Evolutionary conservation across 2,888 invertebrate genomes (phyloP).

Genomic region (Carabus problematicus): DNA sequence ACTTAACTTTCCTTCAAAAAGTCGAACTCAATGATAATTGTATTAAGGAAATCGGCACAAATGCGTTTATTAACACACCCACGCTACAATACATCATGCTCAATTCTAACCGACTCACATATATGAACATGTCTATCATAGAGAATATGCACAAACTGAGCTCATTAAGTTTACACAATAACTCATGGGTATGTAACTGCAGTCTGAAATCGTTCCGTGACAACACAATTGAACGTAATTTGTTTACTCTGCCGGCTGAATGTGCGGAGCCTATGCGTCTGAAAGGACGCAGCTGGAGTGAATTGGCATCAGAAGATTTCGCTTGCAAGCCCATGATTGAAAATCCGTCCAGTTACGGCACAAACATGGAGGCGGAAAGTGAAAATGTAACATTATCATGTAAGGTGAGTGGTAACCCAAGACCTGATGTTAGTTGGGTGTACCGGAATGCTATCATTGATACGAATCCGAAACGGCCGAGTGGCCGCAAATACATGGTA

Average conservation of each 20-base stretch:
- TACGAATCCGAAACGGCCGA: slow-evolving; percentile 59
- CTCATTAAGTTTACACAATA: slow-evolving; percentile 78
- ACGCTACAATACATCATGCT: slow-evolving; percentile 73
- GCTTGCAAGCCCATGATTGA: slow-evolving; percentile 83
- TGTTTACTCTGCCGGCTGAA: slow-evolving; percentile 73
- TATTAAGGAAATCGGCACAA: slow-evolving; percentile 71
- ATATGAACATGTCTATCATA: slow-evolving; percentile 69
- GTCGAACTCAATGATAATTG: slow-evolving; percentile 80
- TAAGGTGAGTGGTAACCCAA: slow-evolving; percentile 76
- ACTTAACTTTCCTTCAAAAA: slow-evolving; percentile 75
- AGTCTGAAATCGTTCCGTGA: slow-evolving; percentile 79
- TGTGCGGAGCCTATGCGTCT: slow-evolving; percentile 76
- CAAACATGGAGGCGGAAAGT: slow-evolving; percentile 66
- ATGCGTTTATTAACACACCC: slow-evolving; percentile 75
- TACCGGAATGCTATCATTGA: slow-evolving; percentile 70
- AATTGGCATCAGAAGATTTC: slow-evolving; percentile 74
- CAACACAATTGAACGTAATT: slow-evolving; percentile 74
- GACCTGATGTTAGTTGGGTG: slow-evolving; percentile 78
- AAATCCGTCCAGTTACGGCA: slow-evolving; percentile 67
- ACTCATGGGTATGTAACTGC: slow-evolving; percentile 91
- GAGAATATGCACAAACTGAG: slow-evolving; percentile 71
- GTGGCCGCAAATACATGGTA: slow-evolving; percentile 60
- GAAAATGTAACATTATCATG: slow-evolving; percentile 77
- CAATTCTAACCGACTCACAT: slow-evolving; percentile 76
- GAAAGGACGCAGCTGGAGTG: slow-evolving; percentile 75